Conservation (phyloP, 1,140 invertebrate genomes). For the Polyergus mexicanus region DNA sequence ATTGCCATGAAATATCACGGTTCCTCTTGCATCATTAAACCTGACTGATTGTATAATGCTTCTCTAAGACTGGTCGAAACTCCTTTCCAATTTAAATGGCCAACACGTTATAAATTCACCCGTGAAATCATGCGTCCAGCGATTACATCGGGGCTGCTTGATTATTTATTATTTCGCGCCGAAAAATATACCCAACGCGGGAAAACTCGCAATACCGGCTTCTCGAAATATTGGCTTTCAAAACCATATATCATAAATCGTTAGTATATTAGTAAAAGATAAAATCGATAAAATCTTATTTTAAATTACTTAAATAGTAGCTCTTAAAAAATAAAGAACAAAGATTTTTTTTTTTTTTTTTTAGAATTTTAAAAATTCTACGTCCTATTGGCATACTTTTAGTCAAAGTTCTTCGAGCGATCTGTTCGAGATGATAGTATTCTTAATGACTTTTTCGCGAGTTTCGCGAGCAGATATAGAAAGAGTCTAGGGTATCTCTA, state of each 20-base stretch:
- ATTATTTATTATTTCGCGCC: conserved; percentile 14
- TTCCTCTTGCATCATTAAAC: conserved; percentile 36
- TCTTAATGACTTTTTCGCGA: not conserved
- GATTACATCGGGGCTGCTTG: conserved; percentile 27
- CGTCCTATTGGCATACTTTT: no score
- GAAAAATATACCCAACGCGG: not conserved
- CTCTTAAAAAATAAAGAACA: not conserved
- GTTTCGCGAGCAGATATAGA: conserved; percentile 14
- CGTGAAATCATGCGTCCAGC: conserved; percentile 24
- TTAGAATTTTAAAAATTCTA: not conserved
- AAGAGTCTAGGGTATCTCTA: not conserved
- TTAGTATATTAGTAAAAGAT: not conserved
- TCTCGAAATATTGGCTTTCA: conserved; percentile 52
- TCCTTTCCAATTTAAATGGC: conserved; percentile 55
- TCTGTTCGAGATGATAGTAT: not conserved
- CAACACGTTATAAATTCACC: conserved; percentile 40
- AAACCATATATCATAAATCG: not conserved
- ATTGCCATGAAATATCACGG: conserved; percentile 44
- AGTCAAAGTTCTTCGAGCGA: no score
- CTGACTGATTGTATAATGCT: conserved; percentile 54
- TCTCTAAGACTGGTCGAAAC: conserved; percentile 35
- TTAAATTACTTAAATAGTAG: not conserved
- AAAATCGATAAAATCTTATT: not conserved
- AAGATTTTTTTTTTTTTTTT: not conserved
- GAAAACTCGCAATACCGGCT: conserved; percentile 29